Evolutionary conservation across 2,888 invertebrate genomes (phyloP), one percentile per base, ranked within the genome.

Genomic region (Nomada fabriciana): DNA sequence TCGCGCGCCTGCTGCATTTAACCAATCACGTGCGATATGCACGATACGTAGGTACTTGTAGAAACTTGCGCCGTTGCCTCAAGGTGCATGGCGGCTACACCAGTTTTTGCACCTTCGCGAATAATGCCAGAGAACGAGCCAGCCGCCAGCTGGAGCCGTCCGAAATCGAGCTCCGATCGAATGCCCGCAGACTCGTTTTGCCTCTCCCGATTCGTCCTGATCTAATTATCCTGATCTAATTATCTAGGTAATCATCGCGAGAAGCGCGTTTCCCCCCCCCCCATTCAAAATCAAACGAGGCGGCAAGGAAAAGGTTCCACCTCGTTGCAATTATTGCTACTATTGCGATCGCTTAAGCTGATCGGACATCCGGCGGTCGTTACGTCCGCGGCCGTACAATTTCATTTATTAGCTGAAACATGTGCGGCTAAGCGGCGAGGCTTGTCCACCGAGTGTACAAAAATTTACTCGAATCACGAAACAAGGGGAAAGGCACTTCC

Each of bases 381-480:
- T 25, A 2, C 25, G 25, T 2, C 25, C 25, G 25, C 25, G 60
- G 67, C 15, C 47, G 76, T 73, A 20, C 60, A 64, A 63, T 76
- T 80, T 80, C 82, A 72, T 82, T 83, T 83, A 82, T 82, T 73
- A 83, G 72, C 69, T 50, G 50, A 64, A 70, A 73, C 69, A 73
- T 73, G 67, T 52, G 64, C 76, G 76, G 60, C 57, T 65, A 67
- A 75, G 72, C 80, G 77, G 64, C 71, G 57, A 65, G 67, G 47
- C 70, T 63, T 36, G 81, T 70, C 65, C 75, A 47, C 36, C 57
- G 79, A 15, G 61, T 29, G 80, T 43, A 23, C 76, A 78, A 84
- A 85, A 86, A 82, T 76, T 82, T 72, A 71, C 78, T 83, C 79
- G 84, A 86, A 86, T 88, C 85, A 82, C 75, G 75, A 86, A 84